Conservation (phyloP, 2,888 invertebrate genomes). For the Pimpla rufipes region DNA sequence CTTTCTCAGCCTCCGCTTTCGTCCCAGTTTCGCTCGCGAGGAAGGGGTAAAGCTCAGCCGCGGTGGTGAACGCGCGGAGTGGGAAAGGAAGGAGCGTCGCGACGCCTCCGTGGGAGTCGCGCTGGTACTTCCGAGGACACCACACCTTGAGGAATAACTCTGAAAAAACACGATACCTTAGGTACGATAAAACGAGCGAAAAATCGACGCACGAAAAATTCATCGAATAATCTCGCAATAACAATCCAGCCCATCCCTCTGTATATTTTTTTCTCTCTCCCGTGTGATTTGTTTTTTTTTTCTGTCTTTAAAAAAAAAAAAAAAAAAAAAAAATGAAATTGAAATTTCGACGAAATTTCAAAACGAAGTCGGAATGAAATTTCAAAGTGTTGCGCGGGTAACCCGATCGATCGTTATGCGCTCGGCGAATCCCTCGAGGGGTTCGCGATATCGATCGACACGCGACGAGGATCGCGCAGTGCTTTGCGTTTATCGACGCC, state of each 20-base stretch:
- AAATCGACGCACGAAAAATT: background rate
- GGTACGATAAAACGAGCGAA: slow-evolving; percentile 58
- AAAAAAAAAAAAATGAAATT: background rate
- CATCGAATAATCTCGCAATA: slow-evolving; percentile 5
- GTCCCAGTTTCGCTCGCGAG: slow-evolving; percentile 53
- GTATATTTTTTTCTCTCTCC: slow-evolving; percentile 10
- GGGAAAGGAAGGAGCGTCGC: slow-evolving; percentile 79
- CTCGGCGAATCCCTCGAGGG: slow-evolving; percentile 12
- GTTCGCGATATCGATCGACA: slow-evolving; percentile 14
- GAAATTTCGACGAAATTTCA: background rate
- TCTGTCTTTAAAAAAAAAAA: too few relatives aligned
- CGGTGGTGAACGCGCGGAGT: slow-evolving; percentile 74
- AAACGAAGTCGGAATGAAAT: background rate
- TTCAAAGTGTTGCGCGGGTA: slow-evolving; percentile 27
- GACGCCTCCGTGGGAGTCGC: slow-evolving; percentile 82
- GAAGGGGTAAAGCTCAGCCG: slow-evolving; percentile 71
- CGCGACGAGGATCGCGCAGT: background rate
- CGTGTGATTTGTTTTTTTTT: slow-evolving; percentile 26
- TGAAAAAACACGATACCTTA: slow-evolving; percentile 71
- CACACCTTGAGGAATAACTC: slow-evolving; percentile 81
- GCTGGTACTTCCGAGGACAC: slow-evolving; percentile 83
- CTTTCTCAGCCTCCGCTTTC: slow-evolving; percentile 24
- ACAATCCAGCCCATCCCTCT: background rate
- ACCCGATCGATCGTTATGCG: slow-evolving; percentile 34
- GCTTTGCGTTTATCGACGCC: slow-evolving; percentile 21